phyloP scores from a whole-genome alignment of 2,113 vertebrate species.

The Mola mola region DNA sequence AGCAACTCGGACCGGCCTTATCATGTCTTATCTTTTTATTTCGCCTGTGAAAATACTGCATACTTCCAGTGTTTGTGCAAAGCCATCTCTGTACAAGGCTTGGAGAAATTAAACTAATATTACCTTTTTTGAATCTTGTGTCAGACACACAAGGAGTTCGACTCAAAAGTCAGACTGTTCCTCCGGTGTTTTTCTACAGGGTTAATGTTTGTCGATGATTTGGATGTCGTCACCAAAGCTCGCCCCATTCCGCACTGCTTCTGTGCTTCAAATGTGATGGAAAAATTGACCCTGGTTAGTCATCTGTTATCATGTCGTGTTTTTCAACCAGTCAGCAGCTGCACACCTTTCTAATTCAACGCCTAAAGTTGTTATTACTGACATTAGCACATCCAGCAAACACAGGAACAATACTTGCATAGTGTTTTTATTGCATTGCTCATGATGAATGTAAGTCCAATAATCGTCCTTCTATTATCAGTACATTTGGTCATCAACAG shows the following conservation, averaged over 20 bases:
- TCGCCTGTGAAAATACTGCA: neutral
- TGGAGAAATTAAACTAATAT: neutral
- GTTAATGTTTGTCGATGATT: constrained; percentile 11
- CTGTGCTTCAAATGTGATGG: neutral
- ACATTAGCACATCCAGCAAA: neutral
- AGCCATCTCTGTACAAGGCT: too few species aligned
- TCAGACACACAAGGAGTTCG: neutral
- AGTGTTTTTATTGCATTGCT: neutral
- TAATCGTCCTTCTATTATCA: neutral
- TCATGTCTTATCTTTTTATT: too few species aligned
- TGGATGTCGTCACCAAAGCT: constrained; percentile 1
- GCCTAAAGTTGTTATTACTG: neutral
- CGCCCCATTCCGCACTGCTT: constrained; percentile 23
- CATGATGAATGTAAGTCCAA: neutral
- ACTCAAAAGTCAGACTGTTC: neutral
- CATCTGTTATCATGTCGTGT: too few species aligned
- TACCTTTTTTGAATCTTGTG: neutral
- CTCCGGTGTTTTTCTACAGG: constrained; percentile 10
- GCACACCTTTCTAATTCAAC: neutral
- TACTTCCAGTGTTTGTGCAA: neutral
- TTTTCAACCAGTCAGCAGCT: too few species aligned
- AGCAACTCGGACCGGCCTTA: too few species aligned
- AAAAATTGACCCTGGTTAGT: too few species aligned
- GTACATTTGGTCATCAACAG: neutral
- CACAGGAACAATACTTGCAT: neutral